phyloP scores from a whole-genome alignment of 2,888 invertebrate species.

The Clostera curtula region DNA sequence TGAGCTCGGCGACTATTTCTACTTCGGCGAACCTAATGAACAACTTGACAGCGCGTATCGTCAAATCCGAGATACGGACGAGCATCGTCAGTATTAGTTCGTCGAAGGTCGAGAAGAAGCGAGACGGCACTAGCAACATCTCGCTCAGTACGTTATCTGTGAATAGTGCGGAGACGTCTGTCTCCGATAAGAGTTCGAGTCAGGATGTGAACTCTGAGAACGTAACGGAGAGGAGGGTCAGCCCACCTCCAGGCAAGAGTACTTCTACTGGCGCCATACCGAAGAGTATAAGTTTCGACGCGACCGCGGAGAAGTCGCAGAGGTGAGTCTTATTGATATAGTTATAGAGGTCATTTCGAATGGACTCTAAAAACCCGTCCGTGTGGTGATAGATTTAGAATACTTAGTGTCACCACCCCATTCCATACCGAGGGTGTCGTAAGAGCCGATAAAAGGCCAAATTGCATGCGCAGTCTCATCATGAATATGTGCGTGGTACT shows the following conservation, averaged over 20 bases:
- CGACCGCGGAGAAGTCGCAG: constrained; percentile 88
- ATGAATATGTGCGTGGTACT: no score
- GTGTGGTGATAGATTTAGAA: no score
- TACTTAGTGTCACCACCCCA: no score
- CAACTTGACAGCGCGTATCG: constrained; percentile 49
- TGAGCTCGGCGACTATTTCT: constrained; percentile 59
- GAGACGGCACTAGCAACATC: constrained; percentile 49
- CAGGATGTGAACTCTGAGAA: constrained; percentile 67
- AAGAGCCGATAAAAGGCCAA: no score
- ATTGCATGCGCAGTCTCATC: no score
- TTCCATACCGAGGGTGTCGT: no score
- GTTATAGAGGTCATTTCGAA: no score
- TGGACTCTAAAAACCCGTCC: no score
- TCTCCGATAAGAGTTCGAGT: constrained; percentile 62
- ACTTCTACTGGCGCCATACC: constrained; percentile 89
- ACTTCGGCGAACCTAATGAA: constrained; percentile 50
- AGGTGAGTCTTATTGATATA: no score
- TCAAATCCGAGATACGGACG: constrained; percentile 57
- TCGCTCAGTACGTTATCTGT: constrained; percentile 62
- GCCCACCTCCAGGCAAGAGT: constrained; percentile 50
- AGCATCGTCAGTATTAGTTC: constrained; percentile 62
- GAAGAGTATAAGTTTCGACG: constrained; percentile 94
- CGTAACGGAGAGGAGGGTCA: constrained; percentile 56
- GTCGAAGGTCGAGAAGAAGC: constrained; percentile 56
- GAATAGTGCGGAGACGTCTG: constrained; percentile 60